A percentile compares a stretch with the other conserved stretches of the same genome.
Evolutionary conservation across 2,888 invertebrate genomes (phyloP).

Genomic region (Pristionchus entomophagus): DNA sequence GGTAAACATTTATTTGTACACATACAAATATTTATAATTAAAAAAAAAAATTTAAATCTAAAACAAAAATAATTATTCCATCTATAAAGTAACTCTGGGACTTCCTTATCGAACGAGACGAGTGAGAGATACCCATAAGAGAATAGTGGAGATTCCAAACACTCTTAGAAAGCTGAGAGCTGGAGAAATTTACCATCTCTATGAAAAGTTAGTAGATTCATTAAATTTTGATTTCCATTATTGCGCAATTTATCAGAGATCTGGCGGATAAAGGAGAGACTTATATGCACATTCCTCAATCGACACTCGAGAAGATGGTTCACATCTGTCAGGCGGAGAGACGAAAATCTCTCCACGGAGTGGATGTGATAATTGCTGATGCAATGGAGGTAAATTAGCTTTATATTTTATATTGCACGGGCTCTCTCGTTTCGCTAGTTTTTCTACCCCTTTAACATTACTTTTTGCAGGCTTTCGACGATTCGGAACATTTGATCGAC

Average conservation of each 20-base stretch:
- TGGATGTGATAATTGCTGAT: not conserved
- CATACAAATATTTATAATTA: no score
- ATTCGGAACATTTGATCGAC: not conserved
- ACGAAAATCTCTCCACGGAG: not conserved
- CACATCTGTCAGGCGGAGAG: not conserved
- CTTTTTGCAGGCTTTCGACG: not conserved
- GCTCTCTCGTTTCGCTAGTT: no score
- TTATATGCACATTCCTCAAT: not conserved
- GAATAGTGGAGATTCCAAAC: not conserved
- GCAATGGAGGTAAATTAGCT: not conserved
- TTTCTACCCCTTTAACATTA: not conserved
- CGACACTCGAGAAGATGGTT: not conserved
- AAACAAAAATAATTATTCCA: no score
- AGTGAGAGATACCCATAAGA: no score
- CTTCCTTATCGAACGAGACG: not conserved
- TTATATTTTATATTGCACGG: not conserved
- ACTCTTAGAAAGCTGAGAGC: not conserved
- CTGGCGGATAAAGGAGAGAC: not conserved
- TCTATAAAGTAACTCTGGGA: not conserved
- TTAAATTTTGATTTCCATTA: no score
- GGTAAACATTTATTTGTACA: no score
- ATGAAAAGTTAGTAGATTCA: no score
- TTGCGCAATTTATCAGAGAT: not conserved
- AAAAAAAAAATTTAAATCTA: no score
- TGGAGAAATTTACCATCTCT: no score